These are phyloP conservation scores for Cathartes aura DNA, from an alignment of 2,113 vertebrate species.

Conservation along the genomic window DNA sequence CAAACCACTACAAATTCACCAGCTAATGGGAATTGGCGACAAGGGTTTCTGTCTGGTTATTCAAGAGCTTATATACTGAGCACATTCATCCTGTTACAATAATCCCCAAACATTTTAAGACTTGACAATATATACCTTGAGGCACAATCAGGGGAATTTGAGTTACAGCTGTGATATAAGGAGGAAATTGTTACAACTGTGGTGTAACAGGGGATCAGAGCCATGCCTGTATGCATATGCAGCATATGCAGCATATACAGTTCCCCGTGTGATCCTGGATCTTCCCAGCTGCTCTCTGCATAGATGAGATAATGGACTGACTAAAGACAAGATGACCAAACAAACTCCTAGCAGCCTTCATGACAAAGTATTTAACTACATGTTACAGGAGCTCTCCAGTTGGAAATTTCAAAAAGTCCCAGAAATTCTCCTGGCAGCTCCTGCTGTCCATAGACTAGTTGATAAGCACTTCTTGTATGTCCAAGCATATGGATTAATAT, in stretches of 20 bases:
- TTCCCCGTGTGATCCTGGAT: accelerated
- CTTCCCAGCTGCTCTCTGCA: neutral
- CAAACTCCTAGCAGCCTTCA: neutral
- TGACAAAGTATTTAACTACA: neutral
- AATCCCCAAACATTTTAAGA: neutral
- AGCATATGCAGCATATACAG: neutral
- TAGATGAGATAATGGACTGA: neutral
- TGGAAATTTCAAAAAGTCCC: neutral
- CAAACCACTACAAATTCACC: neutral
- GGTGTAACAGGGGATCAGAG: neutral
- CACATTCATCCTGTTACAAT: neutral
- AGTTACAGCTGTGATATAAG: neutral
- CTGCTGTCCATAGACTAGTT: neutral
- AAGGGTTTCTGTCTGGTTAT: neutral
- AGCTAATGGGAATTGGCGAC: neutral
- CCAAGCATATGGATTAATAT: neutral
- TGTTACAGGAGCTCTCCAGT: neutral
- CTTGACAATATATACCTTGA: neutral
- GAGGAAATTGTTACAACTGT: neutral
- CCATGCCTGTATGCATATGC: neutral
- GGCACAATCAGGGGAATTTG: neutral
- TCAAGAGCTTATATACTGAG: neutral
- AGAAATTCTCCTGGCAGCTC: constrained; percentile 29
- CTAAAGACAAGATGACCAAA: neutral
- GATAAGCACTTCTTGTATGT: neutral